Conservation (phyloP, 2,113 vertebrate species). For the Indri indri region DNA sequence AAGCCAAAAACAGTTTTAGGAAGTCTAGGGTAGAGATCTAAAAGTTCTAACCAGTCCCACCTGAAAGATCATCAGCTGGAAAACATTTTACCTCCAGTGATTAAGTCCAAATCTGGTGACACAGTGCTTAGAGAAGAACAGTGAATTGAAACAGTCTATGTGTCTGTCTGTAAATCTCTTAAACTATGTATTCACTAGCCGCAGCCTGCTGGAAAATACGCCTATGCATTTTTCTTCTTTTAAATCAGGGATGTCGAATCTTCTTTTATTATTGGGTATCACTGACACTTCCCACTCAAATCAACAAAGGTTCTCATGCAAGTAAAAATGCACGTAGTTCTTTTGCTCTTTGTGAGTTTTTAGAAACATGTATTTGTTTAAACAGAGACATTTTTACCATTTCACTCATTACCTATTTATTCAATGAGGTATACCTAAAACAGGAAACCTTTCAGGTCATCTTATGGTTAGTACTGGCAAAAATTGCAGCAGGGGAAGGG, state of each 20-base stretch:
- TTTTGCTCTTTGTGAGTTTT: neutral
- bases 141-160: neutral
- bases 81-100: neutral
- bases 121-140: neutral
- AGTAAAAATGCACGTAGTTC: neutral
- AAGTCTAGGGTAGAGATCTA: neutral
- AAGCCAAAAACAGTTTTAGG: neutral
- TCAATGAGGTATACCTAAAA: neutral
- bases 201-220: neutral
- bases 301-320: neutral
- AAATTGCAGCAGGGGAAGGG: neutral
- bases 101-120: neutral
- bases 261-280: neutral
- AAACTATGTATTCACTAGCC: neutral
- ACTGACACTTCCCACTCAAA: neutral
- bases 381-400: neutral
- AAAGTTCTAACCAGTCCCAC: neutral
- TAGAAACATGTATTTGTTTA: neutral
- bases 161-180: neutral
- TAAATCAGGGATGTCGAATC: neutral
- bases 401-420: neutral
- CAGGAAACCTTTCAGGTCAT: neutral
- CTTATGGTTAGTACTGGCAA: neutral
- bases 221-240: neutral
- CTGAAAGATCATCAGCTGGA: neutral